Evolutionary conservation across 2,797 vertebrate genomes (phyloP), one percentile per base, ranked within the genome.

Genomic region (Austrolebias charrua): DNA sequence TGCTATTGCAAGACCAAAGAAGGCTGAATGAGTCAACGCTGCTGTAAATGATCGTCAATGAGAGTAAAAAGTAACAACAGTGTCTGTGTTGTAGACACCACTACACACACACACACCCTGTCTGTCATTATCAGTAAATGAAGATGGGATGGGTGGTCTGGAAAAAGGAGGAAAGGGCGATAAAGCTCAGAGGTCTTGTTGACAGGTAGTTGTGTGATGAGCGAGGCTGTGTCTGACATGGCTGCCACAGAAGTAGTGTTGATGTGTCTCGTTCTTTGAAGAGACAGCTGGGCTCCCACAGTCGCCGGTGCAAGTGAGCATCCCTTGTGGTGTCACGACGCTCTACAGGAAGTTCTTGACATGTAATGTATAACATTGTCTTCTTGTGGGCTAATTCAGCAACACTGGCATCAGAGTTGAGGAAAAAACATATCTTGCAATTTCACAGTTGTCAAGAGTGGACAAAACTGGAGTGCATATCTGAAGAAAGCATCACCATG

Each of bases 221-320:
- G 31, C 70, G 69, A 55, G 52, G 60, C 67, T 73, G n/a, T 66
- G 63, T 82, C 74, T 38, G 63, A 73, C 74, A 76, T 72, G 56
- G 28, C 61, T 55, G 80, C 44, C 69, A 65, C 16, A 79, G 61
- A 80, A 69, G 49, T 63, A 4, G 31, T 71, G 85, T 76, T 83
- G 84, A 88, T 48, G 65, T 76, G 83, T 80, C 68, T 70, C 53
- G 77, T 55, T 75, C 84, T 90, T 85, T 90, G 85, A 89, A 86
- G 83, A 83, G 78, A 76, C 86, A 81, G 81, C 60, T 69, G 46
- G 71, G 61, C 62, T 75, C 67, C 63, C 35, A 10, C 14, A 58
- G 54, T 52, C 55, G 12, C 60, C n/a, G 40, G 51, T 6, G 64
- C 29, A 61, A 71, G 77, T 24, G 66, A 76, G 54, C 59, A 15